Evolutionary conservation across 2,797 vertebrate genomes (phyloP).

Genomic region (Acipenser ruthenus): DNA sequence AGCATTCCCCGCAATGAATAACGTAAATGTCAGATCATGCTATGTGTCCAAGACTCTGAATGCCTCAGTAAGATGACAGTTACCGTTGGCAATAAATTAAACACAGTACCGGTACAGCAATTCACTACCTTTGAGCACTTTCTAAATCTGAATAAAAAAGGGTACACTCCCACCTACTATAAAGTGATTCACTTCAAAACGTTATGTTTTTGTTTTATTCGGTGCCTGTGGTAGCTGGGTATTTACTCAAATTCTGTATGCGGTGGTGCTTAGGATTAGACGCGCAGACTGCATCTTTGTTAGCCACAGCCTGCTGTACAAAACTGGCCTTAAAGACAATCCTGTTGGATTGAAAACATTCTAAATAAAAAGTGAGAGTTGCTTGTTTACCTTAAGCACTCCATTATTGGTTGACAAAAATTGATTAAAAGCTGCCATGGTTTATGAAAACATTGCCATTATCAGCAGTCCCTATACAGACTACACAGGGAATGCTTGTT

Average conservation of each 20-base stretch:
- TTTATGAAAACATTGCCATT: too few relatives aligned
- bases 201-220: not conserved
- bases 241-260: not conserved
- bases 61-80: not conserved
- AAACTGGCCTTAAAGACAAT: not conserved
- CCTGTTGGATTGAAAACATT: not conserved
- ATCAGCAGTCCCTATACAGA: too few relatives aligned
- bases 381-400: too few relatives aligned
- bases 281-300: not conserved
- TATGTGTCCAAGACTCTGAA: too few relatives aligned
- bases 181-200: not conserved
- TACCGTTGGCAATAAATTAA: not conserved
- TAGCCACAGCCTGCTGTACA: not conserved
- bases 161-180: too few relatives aligned
- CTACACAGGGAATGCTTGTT: too few relatives aligned
- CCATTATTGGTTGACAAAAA: not conserved
- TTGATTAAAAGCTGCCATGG: not conserved
- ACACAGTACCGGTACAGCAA: not conserved
- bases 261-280: not conserved
- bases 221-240: not conserved
- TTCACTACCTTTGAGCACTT: too few relatives aligned
- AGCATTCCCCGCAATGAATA: not conserved
- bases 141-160: too few relatives aligned
- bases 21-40: not conserved
- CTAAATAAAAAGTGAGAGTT: not conserved